Conservation (phyloP, 2,797 vertebrate genomes). For the Harpagifer antarcticus region DNA sequence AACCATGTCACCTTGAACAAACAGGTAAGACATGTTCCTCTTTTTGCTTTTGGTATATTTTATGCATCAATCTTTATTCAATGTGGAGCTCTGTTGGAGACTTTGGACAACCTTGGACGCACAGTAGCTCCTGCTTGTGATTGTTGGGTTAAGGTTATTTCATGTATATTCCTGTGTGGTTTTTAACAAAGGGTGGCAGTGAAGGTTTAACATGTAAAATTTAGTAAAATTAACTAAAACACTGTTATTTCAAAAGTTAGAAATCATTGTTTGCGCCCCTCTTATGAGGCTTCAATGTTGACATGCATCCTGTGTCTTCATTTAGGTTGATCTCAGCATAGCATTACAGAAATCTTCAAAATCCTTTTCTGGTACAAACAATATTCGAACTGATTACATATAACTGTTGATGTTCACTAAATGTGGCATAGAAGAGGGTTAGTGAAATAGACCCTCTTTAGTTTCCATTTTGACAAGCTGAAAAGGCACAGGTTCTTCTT, state of each 20-base stretch:
- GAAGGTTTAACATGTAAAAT: neutral
- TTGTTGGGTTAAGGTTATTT: neutral
- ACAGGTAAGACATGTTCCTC: conserved; percentile 67
- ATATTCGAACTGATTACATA: neutral
- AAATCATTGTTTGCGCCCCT: neutral
- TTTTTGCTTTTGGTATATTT: conserved; percentile 1
- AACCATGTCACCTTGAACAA: conserved; percentile 25
- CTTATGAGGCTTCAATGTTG: neutral
- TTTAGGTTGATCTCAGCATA: neutral
- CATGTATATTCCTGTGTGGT: neutral
- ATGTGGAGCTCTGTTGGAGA: neutral
- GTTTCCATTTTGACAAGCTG: no score
- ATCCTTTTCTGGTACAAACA: neutral
- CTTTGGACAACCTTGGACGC: neutral
- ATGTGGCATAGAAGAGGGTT: no score
- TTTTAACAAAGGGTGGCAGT: neutral
- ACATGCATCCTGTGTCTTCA: neutral
- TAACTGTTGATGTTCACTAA: no score
- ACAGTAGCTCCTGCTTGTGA: neutral
- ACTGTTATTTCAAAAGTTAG: neutral
- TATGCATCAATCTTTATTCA: neutral
- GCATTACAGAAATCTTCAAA: neutral
- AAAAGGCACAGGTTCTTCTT: no score
- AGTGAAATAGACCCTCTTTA: no score
- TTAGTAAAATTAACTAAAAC: neutral